phyloP scores from a whole-genome alignment of 2,113 vertebrate genomes.

The Callochromis pleurospilus region DNA sequence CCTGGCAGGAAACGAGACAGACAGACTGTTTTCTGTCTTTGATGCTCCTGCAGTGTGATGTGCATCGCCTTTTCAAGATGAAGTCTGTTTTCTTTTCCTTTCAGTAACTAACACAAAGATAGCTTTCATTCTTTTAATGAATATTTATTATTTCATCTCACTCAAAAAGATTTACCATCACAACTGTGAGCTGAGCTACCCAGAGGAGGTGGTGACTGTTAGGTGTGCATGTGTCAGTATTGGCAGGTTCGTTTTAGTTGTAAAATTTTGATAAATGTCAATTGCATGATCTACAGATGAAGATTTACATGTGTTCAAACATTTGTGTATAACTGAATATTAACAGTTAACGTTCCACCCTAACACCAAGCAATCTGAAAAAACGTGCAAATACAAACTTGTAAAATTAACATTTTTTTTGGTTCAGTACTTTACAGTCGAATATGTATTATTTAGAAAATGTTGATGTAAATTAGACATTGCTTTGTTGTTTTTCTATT shows the following conservation, averaged over 20 bases:
- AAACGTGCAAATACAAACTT: accelerated
- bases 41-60: not conserved
- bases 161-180: accelerated
- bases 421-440: accelerated
- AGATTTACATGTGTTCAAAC: not conserved
- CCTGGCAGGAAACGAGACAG: no score
- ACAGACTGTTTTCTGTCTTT: no score
- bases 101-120: not conserved
- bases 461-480: accelerated
- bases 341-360: accelerated
- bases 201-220: not conserved
- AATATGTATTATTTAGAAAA: not conserved
- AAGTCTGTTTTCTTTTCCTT: not conserved
- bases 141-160: not conserved
- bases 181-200: not conserved
- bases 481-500: not conserved
- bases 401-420: not conserved
- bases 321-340: not conserved
- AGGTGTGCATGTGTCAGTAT: accelerated
- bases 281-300: not conserved
- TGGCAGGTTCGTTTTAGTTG: not conserved
- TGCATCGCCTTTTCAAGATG: not conserved
- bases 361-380: accelerated
- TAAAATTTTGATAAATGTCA: not conserved
- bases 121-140: not conserved